These are phyloP conservation scores for Desmophyllum pertusum DNA, from an alignment of 92 coral and sea anemone genomes.

Conservation along the genomic window DNA sequence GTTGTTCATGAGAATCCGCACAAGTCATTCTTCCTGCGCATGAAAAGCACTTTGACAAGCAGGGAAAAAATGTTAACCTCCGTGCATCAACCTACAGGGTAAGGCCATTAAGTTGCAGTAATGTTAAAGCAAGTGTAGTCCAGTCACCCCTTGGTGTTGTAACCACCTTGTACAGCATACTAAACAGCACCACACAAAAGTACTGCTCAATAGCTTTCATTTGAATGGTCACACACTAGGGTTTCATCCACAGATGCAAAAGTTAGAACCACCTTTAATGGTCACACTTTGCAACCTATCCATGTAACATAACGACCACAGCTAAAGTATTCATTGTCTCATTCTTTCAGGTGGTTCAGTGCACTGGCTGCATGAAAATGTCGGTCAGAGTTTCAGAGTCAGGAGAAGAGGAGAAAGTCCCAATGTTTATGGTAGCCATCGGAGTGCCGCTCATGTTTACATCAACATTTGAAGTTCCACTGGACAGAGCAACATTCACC, in stretches of 20 bases:
- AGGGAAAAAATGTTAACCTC: slow-evolving; percentile 92
- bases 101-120: slow-evolving; percentile 11
- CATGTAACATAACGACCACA: too few relatives aligned
- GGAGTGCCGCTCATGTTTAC: slow-evolving; percentile 96
- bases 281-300: neutral
- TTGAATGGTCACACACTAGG: too few relatives aligned
- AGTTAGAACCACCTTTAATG: neutral
- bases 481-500: slow-evolving; percentile 96
- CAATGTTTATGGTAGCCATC: slow-evolving; percentile 90
- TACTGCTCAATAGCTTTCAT: neutral
- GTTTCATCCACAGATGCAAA: neutral
- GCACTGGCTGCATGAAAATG: slow-evolving; percentile 94
- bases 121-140: neutral
- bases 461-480: slow-evolving; percentile 97
- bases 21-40: slow-evolving; percentile 94
- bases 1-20: slow-evolving; percentile 67
- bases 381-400: slow-evolving; percentile 48
- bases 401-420: slow-evolving; percentile 66
- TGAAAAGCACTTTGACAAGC: slow-evolving; percentile 98
- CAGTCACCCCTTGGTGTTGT: neutral
- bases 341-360: slow-evolving; percentile 86
- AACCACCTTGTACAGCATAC: neutral
- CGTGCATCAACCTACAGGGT: slow-evolving; percentile 98
- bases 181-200: neutral
- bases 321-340: too few relatives aligned